Evolutionary conservation across 1,140 invertebrate species (phyloP).

Genomic region (Vanessa atalanta): DNA sequence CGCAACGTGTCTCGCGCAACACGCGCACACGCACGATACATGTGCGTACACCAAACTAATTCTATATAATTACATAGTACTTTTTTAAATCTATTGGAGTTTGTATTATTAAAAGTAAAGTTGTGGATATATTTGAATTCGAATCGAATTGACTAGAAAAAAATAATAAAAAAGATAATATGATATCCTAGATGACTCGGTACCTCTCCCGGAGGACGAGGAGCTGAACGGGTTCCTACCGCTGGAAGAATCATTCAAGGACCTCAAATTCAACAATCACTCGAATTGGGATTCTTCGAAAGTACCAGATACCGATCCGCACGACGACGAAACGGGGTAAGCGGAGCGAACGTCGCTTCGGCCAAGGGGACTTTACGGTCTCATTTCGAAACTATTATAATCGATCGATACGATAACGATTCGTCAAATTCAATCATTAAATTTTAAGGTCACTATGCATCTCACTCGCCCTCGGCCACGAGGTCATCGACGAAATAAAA

Average conservation of each 20-base stretch:
- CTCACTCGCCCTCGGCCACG: too few relatives aligned
- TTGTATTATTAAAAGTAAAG: not conserved
- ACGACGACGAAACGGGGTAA: constrained; percentile 49
- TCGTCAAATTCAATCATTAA: too few relatives aligned
- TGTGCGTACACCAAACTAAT: not conserved
- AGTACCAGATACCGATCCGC: constrained; percentile 50
- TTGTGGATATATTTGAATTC: not conserved
- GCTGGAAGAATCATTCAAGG: constrained; percentile 83
- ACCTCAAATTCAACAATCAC: constrained; percentile 77
- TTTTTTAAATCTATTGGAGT: too few relatives aligned
- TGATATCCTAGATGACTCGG: constrained; percentile 80
- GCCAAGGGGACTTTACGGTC: too few relatives aligned
- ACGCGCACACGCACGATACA: constrained; percentile 41
- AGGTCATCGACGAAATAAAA: too few relatives aligned
- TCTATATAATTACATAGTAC: too few relatives aligned
- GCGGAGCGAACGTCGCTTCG: not conserved
- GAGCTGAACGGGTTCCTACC: constrained; percentile 90
- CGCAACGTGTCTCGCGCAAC: constrained; percentile 84
- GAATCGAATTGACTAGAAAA: too few relatives aligned
- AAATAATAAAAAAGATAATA: not conserved
- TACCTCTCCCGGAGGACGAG: constrained; percentile 89
- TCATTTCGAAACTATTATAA: too few relatives aligned
- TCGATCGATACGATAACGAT: too few relatives aligned
- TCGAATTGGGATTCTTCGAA: constrained; percentile 64
- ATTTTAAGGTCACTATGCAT: too few relatives aligned